These are phyloP conservation scores for Diadromus collaris DNA, from an alignment of 2,888 invertebrate species.

Conservation along the genomic window DNA sequence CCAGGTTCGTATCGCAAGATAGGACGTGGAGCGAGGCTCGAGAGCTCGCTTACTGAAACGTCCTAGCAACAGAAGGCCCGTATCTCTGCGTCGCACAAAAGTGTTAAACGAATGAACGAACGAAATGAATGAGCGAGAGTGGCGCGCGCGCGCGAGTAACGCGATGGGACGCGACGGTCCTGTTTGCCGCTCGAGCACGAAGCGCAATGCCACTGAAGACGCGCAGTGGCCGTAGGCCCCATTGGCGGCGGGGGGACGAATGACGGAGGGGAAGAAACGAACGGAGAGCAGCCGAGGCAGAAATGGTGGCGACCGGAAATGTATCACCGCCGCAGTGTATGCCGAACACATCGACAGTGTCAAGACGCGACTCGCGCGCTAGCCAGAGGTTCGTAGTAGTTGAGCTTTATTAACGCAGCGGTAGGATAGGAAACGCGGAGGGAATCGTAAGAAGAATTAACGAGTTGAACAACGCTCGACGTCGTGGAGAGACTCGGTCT, in stretches of 20 bases:
- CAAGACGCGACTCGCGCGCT: conserved; percentile 52
- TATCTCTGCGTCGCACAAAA: conserved; percentile 78
- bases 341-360: conserved; percentile 62
- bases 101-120: conserved; percentile 77
- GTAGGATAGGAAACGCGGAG: conserved; percentile 60
- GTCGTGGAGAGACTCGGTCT: conserved; percentile 62
- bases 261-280: conserved; percentile 32
- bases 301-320: conserved; percentile 74
- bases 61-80: conserved; percentile 73
- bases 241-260: background rate
- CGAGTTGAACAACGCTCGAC: conserved; percentile 43
- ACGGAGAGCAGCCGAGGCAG: conserved; percentile 34
- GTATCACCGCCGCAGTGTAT: conserved; percentile 69
- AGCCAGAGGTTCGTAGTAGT: conserved; percentile 54
- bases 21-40: conserved; percentile 39
- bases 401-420: conserved; percentile 66
- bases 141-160: conserved; percentile 53
- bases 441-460: conserved; percentile 53
- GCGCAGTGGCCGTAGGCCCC: conserved; percentile 17
- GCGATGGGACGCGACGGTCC: conserved; percentile 31
- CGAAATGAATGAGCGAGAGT: conserved; percentile 70
- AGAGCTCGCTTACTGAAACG: conserved; percentile 6
- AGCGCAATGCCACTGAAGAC: conserved; percentile 44
- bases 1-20: conserved; percentile 65
- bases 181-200: conserved; percentile 12